phyloP scores from a whole-genome alignment of 2,888 invertebrate species.

The Automeris io region DNA sequence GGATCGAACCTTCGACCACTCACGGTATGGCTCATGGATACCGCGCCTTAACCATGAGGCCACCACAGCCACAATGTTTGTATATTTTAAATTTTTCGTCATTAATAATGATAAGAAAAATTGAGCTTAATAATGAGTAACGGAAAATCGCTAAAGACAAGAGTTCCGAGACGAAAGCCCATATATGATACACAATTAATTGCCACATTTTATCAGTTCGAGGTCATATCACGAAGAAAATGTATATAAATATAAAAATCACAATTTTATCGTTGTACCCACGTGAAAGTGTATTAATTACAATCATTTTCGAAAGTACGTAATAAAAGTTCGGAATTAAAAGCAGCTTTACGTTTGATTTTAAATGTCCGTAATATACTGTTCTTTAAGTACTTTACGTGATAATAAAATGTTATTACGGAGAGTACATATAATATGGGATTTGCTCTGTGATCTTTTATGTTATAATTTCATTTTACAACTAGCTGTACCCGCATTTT shows the following conservation, averaged over 20 bases:
- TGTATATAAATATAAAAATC: not conserved
- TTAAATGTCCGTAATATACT: conserved; percentile 14
- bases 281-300: conserved; percentile 30
- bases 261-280: conserved; percentile 8
- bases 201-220: not conserved
- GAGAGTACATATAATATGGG: not conserved
- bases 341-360: conserved; percentile 26
- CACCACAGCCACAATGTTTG: too few relatives aligned
- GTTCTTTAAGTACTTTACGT: conserved; percentile 5
- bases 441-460: not conserved
- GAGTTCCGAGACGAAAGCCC: too few relatives aligned
- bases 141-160: too few relatives aligned
- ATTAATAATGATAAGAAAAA: too few relatives aligned
- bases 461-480: not conserved
- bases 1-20: too few relatives aligned
- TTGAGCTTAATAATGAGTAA: too few relatives aligned
- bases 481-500: too few relatives aligned
- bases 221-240: not conserved
- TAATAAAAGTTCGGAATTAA: conserved; percentile 20
- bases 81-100: too few relatives aligned
- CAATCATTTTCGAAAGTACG: conserved; percentile 32
- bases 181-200: not conserved
- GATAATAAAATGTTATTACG: conserved; percentile 3
- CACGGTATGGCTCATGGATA: too few relatives aligned
- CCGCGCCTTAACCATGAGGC: too few relatives aligned